These are phyloP conservation scores for Drosophila lowei DNA, from an alignment of 1,140 invertebrate species.

Conservation along the genomic window DNA sequence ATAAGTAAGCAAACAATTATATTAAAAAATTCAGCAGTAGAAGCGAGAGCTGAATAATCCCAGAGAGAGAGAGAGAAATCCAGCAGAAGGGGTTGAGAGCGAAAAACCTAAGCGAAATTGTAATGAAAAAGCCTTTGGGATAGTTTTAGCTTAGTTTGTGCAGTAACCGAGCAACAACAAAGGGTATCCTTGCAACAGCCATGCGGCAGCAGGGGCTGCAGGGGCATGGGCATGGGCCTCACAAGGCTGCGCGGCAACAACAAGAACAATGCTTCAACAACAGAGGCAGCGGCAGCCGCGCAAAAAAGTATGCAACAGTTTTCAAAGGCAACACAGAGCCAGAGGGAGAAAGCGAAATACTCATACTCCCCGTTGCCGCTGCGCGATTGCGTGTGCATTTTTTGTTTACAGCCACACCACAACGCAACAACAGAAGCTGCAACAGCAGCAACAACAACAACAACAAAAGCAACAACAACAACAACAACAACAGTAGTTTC, in stretches of 20 bases:
- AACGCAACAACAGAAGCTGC: conserved; percentile 24
- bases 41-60: conserved; percentile 14
- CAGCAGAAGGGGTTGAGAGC: neutral
- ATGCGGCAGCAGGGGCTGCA: neutral
- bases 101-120: conserved; percentile 43
- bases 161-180: conserved; percentile 59
- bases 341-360: conserved; percentile 32
- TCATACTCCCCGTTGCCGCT: conserved; percentile 68
- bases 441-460: conserved; percentile 25
- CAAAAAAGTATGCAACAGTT: conserved; percentile 72
- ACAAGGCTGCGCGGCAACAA: conserved; percentile 14
- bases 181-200: conserved; percentile 39
- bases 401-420: conserved; percentile 58
- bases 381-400: conserved; percentile 74
- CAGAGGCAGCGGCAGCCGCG: conserved; percentile 20
- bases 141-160: conserved; percentile 64
- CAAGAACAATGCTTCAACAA: conserved; percentile 34
- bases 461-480: conserved; percentile 1
- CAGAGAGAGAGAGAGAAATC: conserved; percentile 6
- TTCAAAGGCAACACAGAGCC: conserved; percentile 45
- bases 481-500: conserved; percentile 13
- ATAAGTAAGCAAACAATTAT: conserved; percentile 73
- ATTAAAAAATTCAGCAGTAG: conserved; percentile 42
- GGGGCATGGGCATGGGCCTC: too few relatives aligned
- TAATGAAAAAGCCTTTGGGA: conserved; percentile 80